Base-by-base conservation (phyloP, 92 coral and sea anemone genomes). In the Bergia puertoricense region DNA sequence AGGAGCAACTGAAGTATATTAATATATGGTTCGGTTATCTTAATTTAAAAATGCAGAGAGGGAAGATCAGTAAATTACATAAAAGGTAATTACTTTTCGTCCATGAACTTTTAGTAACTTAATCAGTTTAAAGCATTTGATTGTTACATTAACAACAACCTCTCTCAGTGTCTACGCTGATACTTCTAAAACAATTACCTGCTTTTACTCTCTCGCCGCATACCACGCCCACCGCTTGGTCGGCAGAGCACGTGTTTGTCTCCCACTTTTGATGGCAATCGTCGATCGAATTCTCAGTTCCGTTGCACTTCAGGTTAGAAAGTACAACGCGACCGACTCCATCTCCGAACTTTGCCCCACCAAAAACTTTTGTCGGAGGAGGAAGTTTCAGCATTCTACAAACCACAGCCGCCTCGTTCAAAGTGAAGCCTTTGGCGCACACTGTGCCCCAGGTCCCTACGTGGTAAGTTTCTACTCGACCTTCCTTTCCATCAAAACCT, bases 371-470 rank as follows among this genome's bases (percentile, higher is more conserved):
- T 22, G 69, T 62, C 8, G 69, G 69, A 7, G n/a, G n/a, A 62
- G 30, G 69, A 62, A 16, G 69, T 62, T 62, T 13, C 30, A 62
- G 69, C 69, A 62, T 62, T 62, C 69, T 62, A 62, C 69, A 62
- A 6, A 62, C 69, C 69, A 62, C 69, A 62, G 69, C 30, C 30
- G 69, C 69, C 69, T 62, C 69, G 30, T 62, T 62, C 69, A 62
- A 2, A 18, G 69, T 62, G 69, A 62, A 62, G 69, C 69, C 69
- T 20, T 62, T 18, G 30, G 69, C 69, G 69, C 69, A 62, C 8
- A 62, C 69, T 62, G 69, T 62, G 1, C 69, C 69, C 69, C 69
- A 62, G 69, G 69, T 62, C 69, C 69, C 69, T 62, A 62, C 69
- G 30, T 62, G 30, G 69, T 2, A 22, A 2, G 69, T 22, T 62